Base-by-base conservation (phyloP, 2,797 vertebrate genomes). In the Ciconia nigra region DNA sequence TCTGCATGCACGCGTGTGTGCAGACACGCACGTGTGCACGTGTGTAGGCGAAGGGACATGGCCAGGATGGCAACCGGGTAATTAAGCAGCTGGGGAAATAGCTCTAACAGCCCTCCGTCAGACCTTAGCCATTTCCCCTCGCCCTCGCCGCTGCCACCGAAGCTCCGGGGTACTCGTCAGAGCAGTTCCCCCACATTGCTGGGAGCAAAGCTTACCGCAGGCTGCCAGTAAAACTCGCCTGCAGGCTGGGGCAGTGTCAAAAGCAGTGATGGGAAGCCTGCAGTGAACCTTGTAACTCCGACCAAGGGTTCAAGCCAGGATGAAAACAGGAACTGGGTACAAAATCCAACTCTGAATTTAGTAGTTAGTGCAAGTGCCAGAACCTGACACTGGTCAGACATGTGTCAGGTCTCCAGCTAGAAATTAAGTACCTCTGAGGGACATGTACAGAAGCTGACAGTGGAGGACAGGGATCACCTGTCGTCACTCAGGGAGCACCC, bases 21-120 rank as follows among this genome's bases (percentile, higher is more conserved):
- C 31, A 49, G 39, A 74, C 14, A 35, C 0, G 0, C 39, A 62
- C 4, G 0, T 7, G 13, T 42, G 28, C 11, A 2, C 3, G 3
- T 29, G 13, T 28, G 14, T 49, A 25, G 29, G n/a, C 22, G 33
- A 67, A 16, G 41, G 49, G 3, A 41, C 15, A 5, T 5, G 26
- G 26, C 15, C 83, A 81, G 61, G 31, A 86, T 67, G 52, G 55
- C 26, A 55, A 28, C 0, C 0, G 0, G 41, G 18, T 41, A 52
- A 52, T 44, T 44, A 46, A 18, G 52, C 13, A 54, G 10, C 37
- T 69, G n/a, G 8, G 18, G 39, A 93, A 85, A 66, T 66, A 46
- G 8, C 11, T 46, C 41, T 54, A 17, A 39, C 15, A 70, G 18
- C 35, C 14, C 57, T 90, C 44, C 1, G 1, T 83, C 80, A 92